Base-by-base conservation (phyloP, 2,888 invertebrate species). In the Athalia rosae region DNA sequence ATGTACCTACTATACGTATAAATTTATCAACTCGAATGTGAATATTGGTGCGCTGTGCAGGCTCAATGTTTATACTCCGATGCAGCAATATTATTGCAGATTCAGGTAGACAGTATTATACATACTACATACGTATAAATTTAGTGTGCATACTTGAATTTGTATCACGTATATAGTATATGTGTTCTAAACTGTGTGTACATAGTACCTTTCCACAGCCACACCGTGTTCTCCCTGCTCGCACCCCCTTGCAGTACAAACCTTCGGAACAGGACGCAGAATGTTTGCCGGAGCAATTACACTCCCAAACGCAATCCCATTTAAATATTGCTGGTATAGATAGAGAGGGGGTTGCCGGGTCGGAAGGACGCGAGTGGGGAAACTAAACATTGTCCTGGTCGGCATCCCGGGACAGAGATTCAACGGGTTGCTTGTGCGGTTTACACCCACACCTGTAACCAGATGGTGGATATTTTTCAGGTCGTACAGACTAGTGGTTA, bases 301-400 rank as follows among this genome's bases (percentile, higher is more conserved):
- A 84, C 84, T 84, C 83, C 83, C 86, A 82, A 85, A 86, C 84
- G 87, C 86, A 88, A 87, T 87, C 83, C 84, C 85, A 87, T 88
- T 88, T 88, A 87, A 88, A 88, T 88, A 88, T 88, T 86, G 84
- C 82, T 82, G 81, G 71, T 58, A n/a, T n/a, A 69, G n/a, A 48
- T 13, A 28, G 48, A 28, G 71, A 41, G 58, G 71, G 66, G 66
- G 15, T 50, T 53, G 9, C 7, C 8, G 61, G 8, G 61, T 15
- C 41, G 74, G 41, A 5, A 9, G 4, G 11, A 47, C 15, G 8
- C 4, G 61, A 61, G 61, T 43, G 47, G 74, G 50, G 61, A 7
- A 8, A 61, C 74, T 61, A 74, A 74, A 74, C 74, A 59, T 74
- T 50, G 74, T 48, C 61, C 56, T 43, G 71, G 48, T 48, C 9